Conservation (phyloP, 1,140 invertebrate species). For the Megalonaias nervosa region DNA sequence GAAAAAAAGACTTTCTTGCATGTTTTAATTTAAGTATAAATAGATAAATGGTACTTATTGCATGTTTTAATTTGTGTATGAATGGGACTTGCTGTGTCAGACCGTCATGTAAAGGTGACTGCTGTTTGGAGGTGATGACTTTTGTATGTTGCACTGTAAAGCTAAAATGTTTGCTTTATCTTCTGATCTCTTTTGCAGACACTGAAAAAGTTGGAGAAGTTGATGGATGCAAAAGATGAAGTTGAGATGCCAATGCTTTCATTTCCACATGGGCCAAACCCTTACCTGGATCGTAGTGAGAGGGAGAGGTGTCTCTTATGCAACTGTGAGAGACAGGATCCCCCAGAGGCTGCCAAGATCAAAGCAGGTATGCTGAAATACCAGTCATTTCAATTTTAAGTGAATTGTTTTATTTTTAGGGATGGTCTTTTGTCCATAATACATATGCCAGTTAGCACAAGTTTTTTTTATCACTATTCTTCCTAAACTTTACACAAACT, state of each 20-base stretch:
- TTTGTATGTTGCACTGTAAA: no score
- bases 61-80: no score
- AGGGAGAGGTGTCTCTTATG: constrained; percentile 60
- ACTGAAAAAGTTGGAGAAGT: constrained; percentile 51
- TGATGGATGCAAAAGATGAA: constrained; percentile 58
- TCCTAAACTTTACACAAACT: not conserved
- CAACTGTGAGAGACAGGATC: constrained; percentile 58
- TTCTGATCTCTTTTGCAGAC: constrained; percentile 34
- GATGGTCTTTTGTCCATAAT: not conserved
- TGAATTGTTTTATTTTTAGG: not conserved
- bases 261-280: constrained; percentile 57
- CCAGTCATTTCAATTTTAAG: not conserved
- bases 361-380: constrained; percentile 32
- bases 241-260: constrained; percentile 42
- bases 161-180: no score
- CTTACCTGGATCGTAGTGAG: constrained; percentile 49
- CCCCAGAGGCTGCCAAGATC: constrained; percentile 45
- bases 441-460: not conserved
- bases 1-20: no score
- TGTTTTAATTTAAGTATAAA: no score
- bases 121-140: no score
- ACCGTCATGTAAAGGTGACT: no score
- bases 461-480: not conserved
- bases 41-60: no score
- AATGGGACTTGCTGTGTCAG: no score